phyloP scores from a whole-genome alignment of 2,888 invertebrate genomes.

The Venusia cambrica region DNA sequence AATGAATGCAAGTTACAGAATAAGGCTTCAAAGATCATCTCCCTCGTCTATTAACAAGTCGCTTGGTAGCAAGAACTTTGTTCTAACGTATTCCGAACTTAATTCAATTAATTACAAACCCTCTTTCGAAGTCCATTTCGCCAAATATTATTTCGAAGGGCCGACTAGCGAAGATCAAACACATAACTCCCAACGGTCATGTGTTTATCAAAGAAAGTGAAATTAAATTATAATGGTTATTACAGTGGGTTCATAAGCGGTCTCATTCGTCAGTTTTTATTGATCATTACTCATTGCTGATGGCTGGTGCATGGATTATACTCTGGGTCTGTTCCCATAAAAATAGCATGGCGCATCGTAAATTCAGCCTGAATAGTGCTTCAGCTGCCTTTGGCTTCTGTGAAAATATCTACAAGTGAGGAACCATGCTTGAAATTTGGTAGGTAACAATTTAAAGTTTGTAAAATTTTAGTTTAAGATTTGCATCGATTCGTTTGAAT shows the following conservation, averaged over 20 bases:
- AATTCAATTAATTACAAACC: conserved; percentile 77
- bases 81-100: conserved; percentile 73
- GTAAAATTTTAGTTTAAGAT: too few relatives aligned
- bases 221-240: conserved; percentile 42
- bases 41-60: conserved; percentile 71
- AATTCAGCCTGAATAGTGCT: conserved; percentile 20
- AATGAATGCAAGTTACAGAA: conserved; percentile 2
- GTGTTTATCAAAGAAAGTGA: conserved; percentile 49
- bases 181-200: conserved; percentile 27
- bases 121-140: conserved; percentile 61
- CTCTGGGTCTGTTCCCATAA: conserved; percentile 55
- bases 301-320: conserved; percentile 58
- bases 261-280: conserved; percentile 61
- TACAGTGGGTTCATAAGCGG: conserved; percentile 46
- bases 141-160: conserved; percentile 72
- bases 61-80: conserved; percentile 69
- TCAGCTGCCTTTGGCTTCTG: too few relatives aligned
- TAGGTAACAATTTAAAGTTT: too few relatives aligned
- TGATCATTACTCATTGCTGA: conserved; percentile 67
- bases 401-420: too few relatives aligned
- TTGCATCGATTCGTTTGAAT: too few relatives aligned
- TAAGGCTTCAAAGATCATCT: conserved; percentile 53
- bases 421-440: too few relatives aligned
- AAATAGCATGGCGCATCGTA: conserved; percentile 32
- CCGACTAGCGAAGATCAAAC: conserved; percentile 64